A percentile compares a stretch with the other conserved stretches of the same genome.
These are phyloP conservation scores for Nebria brevicollis DNA, from an alignment of 2,888 invertebrate genomes.

Conservation along the genomic window DNA sequence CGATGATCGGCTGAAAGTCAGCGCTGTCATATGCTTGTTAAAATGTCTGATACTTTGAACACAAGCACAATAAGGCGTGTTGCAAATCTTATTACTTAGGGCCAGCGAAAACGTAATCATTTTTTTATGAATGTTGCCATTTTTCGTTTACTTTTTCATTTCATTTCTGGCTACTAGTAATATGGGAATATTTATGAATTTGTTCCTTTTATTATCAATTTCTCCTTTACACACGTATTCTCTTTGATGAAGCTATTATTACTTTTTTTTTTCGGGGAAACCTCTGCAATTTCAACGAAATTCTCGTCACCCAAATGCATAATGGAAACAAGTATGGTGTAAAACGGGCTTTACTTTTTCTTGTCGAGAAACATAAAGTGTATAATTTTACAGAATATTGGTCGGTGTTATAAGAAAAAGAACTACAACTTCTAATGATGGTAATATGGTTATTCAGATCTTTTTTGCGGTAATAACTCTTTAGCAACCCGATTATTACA, in stretches of 20 bases:
- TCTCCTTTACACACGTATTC: too few relatives aligned
- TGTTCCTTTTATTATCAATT: too few relatives aligned
- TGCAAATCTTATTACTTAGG: not conserved
- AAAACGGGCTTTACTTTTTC: not conserved
- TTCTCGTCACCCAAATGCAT: too few relatives aligned
- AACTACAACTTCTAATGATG: not conserved
- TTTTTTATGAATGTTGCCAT: not conserved
- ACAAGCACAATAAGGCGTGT: not conserved
- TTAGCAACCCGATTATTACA: not conserved
- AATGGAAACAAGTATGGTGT: not conserved
- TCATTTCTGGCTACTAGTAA: too few relatives aligned
- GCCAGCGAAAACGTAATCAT: not conserved
- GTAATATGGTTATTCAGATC: not conserved
- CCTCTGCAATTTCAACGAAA: too few relatives aligned
- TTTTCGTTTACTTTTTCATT: not conserved
- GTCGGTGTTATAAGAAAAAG: not conserved
- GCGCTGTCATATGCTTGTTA: conserved; percentile 1
- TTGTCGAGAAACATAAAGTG: not conserved
- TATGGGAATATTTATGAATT: too few relatives aligned
- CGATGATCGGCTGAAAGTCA: not conserved
- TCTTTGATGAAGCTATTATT: too few relatives aligned
- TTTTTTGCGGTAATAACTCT: not conserved
- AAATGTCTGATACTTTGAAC: not conserved
- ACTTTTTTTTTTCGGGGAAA: too few relatives aligned
- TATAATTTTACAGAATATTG: not conserved